Percentiles rank a stretch among this genome's conserved stretches.
Evolutionary conservation across 2,888 invertebrate species (phyloP).

Genomic region (Heliconius ismenius): DNA sequence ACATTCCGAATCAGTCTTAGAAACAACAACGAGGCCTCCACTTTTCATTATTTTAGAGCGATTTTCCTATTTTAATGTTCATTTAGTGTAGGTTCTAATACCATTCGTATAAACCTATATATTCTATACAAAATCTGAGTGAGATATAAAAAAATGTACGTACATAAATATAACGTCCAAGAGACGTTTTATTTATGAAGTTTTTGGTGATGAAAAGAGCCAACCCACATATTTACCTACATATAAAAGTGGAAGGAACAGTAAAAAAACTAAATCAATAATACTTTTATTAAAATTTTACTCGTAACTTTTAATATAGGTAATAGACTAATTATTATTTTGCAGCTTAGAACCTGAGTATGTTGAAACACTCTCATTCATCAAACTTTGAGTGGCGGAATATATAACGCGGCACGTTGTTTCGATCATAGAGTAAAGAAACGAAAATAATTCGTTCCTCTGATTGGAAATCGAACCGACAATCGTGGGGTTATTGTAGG

Average conservation of each 20-base stretch:
- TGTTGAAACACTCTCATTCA: no score
- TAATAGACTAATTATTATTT: no score
- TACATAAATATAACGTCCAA: background rate
- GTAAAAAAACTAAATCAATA: no score
- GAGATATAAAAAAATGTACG: background rate
- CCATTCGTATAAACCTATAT: background rate
- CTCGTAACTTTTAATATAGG: no score
- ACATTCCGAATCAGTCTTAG: conserved; percentile 39
- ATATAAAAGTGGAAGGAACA: background rate
- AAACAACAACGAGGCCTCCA: conserved; percentile 36
- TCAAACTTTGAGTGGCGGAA: no score
- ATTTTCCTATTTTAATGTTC: background rate
- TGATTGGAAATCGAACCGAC: no score
- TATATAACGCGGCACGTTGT: no score
- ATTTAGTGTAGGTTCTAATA: background rate
- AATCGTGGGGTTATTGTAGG: background rate
- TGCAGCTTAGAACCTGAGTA: no score
- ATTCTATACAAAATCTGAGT: background rate
- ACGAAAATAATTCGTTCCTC: no score
- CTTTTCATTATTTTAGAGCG: background rate
- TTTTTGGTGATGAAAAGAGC: background rate
- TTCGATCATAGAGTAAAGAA: no score
- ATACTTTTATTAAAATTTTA: no score
- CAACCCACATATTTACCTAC: background rate
- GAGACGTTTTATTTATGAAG: no score